A percentile compares a stretch with the other conserved stretches of the same genome.
phyloP scores from a whole-genome alignment of 2,888 invertebrate genomes.

The Phlogophora meticulosa region DNA sequence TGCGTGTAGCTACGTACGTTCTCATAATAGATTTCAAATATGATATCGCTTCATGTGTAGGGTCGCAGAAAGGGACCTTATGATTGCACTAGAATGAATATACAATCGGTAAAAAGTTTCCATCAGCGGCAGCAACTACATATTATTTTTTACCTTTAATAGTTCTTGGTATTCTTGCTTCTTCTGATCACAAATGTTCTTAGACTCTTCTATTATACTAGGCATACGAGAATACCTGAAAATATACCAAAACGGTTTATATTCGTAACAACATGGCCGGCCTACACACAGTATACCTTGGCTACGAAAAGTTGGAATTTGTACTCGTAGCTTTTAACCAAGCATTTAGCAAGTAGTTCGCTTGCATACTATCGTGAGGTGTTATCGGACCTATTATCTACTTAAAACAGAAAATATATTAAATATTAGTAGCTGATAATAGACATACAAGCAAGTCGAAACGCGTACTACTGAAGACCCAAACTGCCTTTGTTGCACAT shows the following conservation, averaged over 20 bases:
- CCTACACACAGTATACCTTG: neutral
- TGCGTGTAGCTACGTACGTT: no score
- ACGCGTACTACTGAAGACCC: neutral
- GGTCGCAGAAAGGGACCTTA: no score
- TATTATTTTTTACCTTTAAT: conserved; percentile 89
- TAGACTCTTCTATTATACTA: conserved; percentile 95
- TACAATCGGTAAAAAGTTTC: neutral
- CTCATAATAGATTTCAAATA: no score
- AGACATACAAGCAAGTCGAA: neutral
- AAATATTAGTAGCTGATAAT: neutral
- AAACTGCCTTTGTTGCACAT: neutral
- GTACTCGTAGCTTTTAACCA: neutral
- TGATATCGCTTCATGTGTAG: no score
- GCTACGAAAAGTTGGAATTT: neutral
- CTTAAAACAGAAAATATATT: neutral
- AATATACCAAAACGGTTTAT: conserved; percentile 4
- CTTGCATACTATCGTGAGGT: neutral
- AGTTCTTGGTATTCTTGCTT: conserved; percentile 96
- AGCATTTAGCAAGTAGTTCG: neutral
- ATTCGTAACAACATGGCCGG: neutral
- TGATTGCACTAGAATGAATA: neutral
- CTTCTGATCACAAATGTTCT: conserved; percentile 95
- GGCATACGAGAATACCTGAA: conserved; percentile 94
- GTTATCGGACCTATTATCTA: no score
- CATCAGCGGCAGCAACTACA: no score